phyloP scores from a whole-genome alignment of 2,797 vertebrate genomes.

The Malacoraja senta region DNA sequence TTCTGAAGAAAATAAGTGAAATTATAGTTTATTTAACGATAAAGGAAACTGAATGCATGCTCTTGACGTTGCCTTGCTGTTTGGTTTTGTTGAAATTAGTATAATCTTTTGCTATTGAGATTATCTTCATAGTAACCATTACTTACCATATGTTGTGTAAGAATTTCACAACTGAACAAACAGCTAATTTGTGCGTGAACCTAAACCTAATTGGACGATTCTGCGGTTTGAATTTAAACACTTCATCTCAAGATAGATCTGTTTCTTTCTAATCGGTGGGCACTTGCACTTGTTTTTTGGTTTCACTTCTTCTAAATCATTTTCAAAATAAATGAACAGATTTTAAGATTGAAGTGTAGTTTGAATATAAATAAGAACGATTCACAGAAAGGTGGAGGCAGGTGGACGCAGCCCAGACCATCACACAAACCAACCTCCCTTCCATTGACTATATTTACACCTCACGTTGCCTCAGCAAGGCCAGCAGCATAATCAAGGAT shows the following conservation, averaged over 20 bases:
- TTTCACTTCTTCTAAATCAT: not conserved
- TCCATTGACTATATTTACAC: too few species aligned
- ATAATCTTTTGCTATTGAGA: not conserved
- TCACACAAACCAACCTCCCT: too few species aligned
- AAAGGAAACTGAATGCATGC: not conserved
- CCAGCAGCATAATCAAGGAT: too few species aligned
- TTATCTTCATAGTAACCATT: not conserved
- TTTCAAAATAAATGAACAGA: not conserved
- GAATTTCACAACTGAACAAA: not conserved
- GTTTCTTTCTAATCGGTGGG: not conserved
- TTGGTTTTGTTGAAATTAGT: not conserved
- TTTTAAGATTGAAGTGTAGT: slow-evolving; percentile 14
- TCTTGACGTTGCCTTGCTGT: not conserved
- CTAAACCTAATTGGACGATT: not conserved
- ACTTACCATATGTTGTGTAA: not conserved
- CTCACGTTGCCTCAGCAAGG: too few species aligned
- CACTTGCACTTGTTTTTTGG: not conserved
- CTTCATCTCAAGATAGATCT: not conserved
- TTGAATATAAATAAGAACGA: not conserved
- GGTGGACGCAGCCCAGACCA: too few species aligned
- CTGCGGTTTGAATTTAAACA: slow-evolving; percentile 16
- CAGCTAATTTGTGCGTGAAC: not conserved
- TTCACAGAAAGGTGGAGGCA: not conserved
- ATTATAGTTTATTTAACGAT: slow-evolving; percentile 7
- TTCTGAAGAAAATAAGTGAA: slow-evolving; percentile 8